Evolutionary conservation across 2,797 vertebrate species (phyloP).

Genomic region (Eospalax fontanierii): DNA sequence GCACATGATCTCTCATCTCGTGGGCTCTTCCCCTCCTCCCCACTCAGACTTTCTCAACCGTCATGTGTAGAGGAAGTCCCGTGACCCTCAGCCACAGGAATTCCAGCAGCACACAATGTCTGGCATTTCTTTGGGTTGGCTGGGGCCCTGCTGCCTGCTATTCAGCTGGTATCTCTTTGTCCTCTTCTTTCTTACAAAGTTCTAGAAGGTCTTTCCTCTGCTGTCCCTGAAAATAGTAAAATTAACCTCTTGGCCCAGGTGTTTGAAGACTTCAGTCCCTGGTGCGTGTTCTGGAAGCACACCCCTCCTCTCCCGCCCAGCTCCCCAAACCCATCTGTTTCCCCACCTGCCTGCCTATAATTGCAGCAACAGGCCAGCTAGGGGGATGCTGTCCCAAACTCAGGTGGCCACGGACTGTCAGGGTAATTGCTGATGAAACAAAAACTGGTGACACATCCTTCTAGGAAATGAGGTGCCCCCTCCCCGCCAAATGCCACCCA

Average conservation of each 20-base stretch:
- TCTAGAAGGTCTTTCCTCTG: slow-evolving; percentile 45
- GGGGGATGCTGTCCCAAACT: background rate
- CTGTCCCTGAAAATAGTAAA: slow-evolving; percentile 25
- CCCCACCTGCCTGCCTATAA: background rate
- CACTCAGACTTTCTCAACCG: slow-evolving; percentile 64
- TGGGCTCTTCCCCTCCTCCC: background rate
- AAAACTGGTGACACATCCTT: slow-evolving; percentile 65
- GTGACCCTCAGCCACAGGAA: slow-evolving; percentile 81
- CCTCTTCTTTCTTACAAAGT: background rate
- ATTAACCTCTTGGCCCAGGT: slow-evolving; percentile 26
- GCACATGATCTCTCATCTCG: slow-evolving; percentile 68
- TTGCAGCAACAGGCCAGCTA: background rate
- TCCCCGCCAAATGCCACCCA: slow-evolving; percentile 23
- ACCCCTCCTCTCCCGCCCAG: background rate
- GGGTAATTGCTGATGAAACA: slow-evolving; percentile 43
- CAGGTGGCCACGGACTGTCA: background rate
- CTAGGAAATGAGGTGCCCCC: slow-evolving; percentile 66
- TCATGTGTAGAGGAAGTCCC: slow-evolving; percentile 78
- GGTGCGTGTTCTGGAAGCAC: background rate
- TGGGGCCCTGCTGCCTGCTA: slow-evolving; percentile 10
- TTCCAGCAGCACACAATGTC: slow-evolving; percentile 69
- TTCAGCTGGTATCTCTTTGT: background rate
- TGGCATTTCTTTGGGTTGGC: slow-evolving; percentile 71
- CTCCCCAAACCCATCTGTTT: background rate
- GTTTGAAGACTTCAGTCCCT: slow-evolving; percentile 40